Base-by-base conservation (phyloP, 2,113 vertebrate genomes). In the Elephas maximus region DNA sequence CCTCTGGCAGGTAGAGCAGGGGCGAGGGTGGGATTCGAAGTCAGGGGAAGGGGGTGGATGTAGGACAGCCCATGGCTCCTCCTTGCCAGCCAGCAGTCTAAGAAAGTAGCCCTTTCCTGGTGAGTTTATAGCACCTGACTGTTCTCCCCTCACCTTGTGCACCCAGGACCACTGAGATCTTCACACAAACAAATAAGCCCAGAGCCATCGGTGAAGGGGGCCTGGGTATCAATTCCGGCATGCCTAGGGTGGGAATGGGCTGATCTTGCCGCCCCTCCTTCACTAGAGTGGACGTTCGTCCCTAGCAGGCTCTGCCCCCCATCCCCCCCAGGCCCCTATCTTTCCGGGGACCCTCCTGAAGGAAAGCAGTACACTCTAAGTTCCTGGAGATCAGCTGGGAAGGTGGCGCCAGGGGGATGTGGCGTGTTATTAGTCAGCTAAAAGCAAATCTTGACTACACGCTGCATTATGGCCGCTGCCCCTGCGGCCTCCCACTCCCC, bases 241-340 rank as follows among this genome's bases (percentile, higher is more conserved):
- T 30, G 30, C 45, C 33, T 10, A 63, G 53, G 57, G 60, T 8
- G 11, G 51, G 11, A 5, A 1, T 8, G 28, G 79, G 11, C n/a
- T 3, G 1, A 11, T 51, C 33, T 33, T 17, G 45, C 21, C 9
- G 10, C 2, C 41, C 26, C 33, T 60, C 14, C n/a, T 89, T 71
- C 51, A 8, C n/a, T 15, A 1, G 0, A 2, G 2, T 23, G 2
- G 73, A 51, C 30, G 9, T 2, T 41, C 30, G 28, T n/a, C 33
- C 89, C 51, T 20, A 2, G 28, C 28, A 30, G 82, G 10, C 15
- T 73, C 53, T 18, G 30, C 1, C 24, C 93, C 1, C 69, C 2
- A 24, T 94, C 1, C 67, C 8, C 26, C 65, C 18, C 62, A 30
- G 5, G n/a, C 12, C 33, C 10, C 65, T 53, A 8, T n/a, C 57